Base-by-base conservation (phyloP, 2,888 invertebrate genomes). In the Ptychoptera albimana region DNA sequence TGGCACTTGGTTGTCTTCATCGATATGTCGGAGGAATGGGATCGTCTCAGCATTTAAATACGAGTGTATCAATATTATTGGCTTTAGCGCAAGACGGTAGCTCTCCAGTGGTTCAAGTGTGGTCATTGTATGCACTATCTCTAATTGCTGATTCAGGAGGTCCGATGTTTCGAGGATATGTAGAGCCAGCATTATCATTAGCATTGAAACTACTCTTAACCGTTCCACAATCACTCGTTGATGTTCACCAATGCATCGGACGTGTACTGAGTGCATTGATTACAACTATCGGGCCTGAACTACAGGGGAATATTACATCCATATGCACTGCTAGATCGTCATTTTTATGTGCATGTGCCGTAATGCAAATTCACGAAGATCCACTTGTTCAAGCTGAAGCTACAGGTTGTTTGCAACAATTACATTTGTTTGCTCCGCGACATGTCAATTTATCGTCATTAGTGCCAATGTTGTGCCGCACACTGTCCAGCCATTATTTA, bases 81-180 rank as follows among this genome's bases (percentile, higher is more conserved):
- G 94, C 96, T 1, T 67, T 97, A 34, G 92, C 94, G 1, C 94
- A 96, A 65, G 97, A 97, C 61, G 77, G 81, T 44, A 82, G 88
- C 1, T 87, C 92, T 29, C 87, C 92, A 0, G 84, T 92, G 49
- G 87, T 96, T n/a, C 97, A 97, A 75, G 87, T 93, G 31, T 98
- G 97, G 97, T 85, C 97, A 0, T 69, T 98, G 11, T 93, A 97
- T 68, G 94, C 97, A 0, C 68, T 98, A 16, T 87, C 93, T 0
- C 73, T 97, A 50, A 86, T 98, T 48, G 94, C 93, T 3, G 96
- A 97, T 65, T 94, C 96, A 0, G 94, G 97, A 1, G 98, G 98
- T 0, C 97, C 98, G 1, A 96, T 98, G 93, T 98, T 98, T 70
- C 77, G 96, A 15, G 81, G 89, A 23, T 98, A 93, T 65, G 94